phyloP scores from a whole-genome alignment of 2,113 vertebrate species.

The Chloropsis hardwickii region DNA sequence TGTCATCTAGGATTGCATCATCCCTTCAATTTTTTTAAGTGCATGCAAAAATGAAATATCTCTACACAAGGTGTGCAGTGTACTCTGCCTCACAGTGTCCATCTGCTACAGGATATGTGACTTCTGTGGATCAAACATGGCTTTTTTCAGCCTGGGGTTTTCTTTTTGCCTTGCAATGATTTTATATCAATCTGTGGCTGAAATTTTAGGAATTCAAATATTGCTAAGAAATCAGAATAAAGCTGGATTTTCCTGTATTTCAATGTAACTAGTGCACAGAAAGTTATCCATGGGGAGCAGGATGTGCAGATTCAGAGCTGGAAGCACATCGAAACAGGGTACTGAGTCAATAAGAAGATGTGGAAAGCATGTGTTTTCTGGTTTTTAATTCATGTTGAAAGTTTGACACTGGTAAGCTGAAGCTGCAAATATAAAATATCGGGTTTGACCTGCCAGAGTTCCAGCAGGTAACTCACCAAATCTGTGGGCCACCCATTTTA shows the following conservation, averaged over 20 bases:
- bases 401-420: rapidly evolving
- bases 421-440: not conserved
- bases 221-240: not conserved
- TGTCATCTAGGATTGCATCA: not conserved
- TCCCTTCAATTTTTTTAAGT: not conserved
- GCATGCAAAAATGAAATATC: not conserved
- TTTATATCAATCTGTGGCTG: not conserved
- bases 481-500: not conserved
- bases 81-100: not conserved
- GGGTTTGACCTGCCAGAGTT: rapidly evolving
- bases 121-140: not conserved
- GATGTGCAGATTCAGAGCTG: not conserved
- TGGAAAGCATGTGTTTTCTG: not conserved
- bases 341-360: not conserved
- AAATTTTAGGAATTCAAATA: not conserved
- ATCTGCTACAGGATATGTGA: not conserved
- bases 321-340: not conserved
- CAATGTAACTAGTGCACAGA: rapidly evolving
- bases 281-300: rapidly evolving
- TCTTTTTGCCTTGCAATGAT: not conserved
- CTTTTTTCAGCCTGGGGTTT: not conserved
- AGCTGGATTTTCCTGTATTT: not conserved
- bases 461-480: not conserved
- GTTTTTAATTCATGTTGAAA: not conserved
- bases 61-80: not conserved